Percentiles rank a stretch among this genome's conserved stretches.
phyloP scores from a whole-genome alignment of 2,888 invertebrate species.

The Tenthredo livida region DNA sequence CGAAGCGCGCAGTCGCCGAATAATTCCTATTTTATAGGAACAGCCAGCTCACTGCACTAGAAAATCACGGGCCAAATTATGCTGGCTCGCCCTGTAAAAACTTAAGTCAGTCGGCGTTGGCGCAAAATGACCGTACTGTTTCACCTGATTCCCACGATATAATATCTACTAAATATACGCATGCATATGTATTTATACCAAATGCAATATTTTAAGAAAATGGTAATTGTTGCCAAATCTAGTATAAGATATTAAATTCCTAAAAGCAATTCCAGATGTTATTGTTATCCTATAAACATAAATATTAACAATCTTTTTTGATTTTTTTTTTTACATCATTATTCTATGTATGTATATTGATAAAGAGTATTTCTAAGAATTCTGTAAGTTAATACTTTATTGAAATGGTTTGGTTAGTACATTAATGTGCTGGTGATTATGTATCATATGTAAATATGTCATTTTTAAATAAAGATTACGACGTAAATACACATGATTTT shows the following conservation, averaged over 20 bases:
- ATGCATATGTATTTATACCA: neutral
- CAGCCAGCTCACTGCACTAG: too few relatives aligned
- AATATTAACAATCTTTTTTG: neutral
- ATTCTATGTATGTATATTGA: constrained; percentile 21
- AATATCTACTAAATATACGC: neutral
- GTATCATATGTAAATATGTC: constrained; percentile 51
- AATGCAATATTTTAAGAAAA: neutral
- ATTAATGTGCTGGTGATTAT: constrained; percentile 51
- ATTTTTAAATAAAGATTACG: constrained; percentile 45
- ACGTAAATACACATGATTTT: constrained; percentile 45
- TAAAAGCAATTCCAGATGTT: neutral
- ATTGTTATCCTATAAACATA: neutral
- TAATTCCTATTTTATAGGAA: too few relatives aligned
- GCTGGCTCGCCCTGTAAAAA: too few relatives aligned
- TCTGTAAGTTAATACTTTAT: constrained; percentile 45
- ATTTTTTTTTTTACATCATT: neutral
- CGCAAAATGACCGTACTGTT: too few relatives aligned
- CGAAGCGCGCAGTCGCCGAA: too few relatives aligned
- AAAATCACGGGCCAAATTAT: too few relatives aligned
- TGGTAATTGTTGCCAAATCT: neutral
- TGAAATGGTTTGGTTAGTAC: constrained; percentile 48
- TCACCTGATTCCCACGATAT: too few relatives aligned
- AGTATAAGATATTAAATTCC: neutral
- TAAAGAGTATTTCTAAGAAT: constrained; percentile 26
- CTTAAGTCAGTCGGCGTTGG: too few relatives aligned